Conservation (phyloP, 2,113 vertebrate species). For the Fulmarus glacialis region DNA sequence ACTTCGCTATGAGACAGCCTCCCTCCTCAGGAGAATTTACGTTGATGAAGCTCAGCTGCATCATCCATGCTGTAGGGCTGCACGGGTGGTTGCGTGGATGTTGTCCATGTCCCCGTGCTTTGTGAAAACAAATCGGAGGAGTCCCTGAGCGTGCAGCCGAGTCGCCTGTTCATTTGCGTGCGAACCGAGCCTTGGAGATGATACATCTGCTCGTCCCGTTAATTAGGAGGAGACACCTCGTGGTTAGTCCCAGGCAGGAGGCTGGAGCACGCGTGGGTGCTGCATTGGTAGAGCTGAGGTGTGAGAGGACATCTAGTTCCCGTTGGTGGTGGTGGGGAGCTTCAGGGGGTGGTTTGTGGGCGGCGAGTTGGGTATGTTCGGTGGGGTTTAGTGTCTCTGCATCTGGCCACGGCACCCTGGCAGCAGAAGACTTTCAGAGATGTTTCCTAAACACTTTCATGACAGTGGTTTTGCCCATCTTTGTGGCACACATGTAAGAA, state of each 20-base stretch:
- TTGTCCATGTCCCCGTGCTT: neutral
- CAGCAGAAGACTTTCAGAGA: neutral
- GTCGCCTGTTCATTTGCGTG: rapidly evolving
- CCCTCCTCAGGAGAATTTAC: neutral
- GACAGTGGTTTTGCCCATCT: neutral
- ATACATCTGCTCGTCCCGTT: rapidly evolving
- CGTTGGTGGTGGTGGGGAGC: neutral
- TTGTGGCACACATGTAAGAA: rapidly evolving
- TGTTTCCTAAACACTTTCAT: neutral
- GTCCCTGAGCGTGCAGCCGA: neutral
- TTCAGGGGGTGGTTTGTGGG: neutral
- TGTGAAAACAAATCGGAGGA: neutral
- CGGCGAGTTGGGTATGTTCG: rapidly evolving
- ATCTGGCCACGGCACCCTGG: rapidly evolving
- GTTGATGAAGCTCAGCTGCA: rapidly evolving
- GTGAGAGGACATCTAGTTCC: neutral
- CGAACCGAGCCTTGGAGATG: neutral
- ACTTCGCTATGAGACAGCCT: neutral
- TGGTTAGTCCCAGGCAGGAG: neutral
- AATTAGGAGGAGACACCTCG: neutral
- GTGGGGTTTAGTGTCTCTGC: neutral
- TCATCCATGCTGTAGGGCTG: neutral
- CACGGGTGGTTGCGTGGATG: rapidly evolving
- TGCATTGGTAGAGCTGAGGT: neutral
- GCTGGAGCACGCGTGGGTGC: rapidly evolving